Base-by-base conservation (phyloP, 2,888 invertebrate species). In the Coelinius sp. region DNA sequence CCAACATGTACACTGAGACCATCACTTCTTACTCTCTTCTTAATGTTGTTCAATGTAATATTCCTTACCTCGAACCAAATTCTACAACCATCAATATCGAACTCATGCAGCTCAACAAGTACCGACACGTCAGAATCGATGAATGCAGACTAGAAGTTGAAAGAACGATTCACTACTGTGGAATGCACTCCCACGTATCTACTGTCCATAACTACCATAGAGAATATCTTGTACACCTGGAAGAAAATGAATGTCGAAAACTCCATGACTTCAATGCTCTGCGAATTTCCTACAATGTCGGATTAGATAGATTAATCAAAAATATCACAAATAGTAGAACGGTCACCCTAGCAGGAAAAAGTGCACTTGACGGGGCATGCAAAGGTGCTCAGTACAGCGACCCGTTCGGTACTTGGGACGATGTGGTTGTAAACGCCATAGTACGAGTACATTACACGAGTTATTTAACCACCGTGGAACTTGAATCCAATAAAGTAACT, bases 101-200 rank as follows among this genome's bases (percentile, higher is more conserved):
- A 69, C 35, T 69, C 0, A 41, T 69, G 1, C 69, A 69, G 14
- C 31, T 49, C 6, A 44, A n/a, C 6, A 46, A 66, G 44, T 46
- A 44, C 14, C 14, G 22, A 1, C 14, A n/a, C 35, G 10, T 44
- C 12, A 8, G 31, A 38, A 65, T 66, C 3, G 25, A n/a, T 17
- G 24, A 62, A 46, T 63, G 69, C 20, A 27, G 44, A 49, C 10
- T 63, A 27, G 49, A 63, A 12, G 44, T 69, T 49, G 69, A 69
- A n/a, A 62, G 63, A 1, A 69, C 25, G 0, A 35, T 69, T 1
- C 31, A 49, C 10, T 14, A 70, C 52, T 70, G 70, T 20, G 70
- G 63, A 20, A 69, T 69, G 62, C 64, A 64, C 25, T 70, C 70
- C 2, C 70, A 70, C 24, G 12, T 24, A 24, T 68, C 68, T 1